phyloP scores from a whole-genome alignment of 2,797 vertebrate genomes.

The Hirundo rustica region DNA sequence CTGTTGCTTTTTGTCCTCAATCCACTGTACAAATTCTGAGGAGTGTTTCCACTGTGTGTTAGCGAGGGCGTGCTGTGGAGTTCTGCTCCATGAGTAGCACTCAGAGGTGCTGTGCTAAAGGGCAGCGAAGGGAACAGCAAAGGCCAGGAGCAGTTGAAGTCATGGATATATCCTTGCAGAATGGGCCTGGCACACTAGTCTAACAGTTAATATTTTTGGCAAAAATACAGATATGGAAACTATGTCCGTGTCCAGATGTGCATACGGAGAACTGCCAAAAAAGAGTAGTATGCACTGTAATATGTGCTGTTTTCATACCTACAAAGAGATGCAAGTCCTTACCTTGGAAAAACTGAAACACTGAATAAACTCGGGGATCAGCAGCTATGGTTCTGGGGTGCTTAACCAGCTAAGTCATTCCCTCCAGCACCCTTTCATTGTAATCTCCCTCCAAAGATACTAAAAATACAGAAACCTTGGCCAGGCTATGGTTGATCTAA shows the following conservation, averaged over 20 bases:
- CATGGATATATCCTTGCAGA: neutral
- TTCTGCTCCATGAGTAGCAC: neutral
- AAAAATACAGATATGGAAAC: conserved; percentile 44
- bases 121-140: neutral
- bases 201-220: conserved; percentile 42
- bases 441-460: conserved; percentile 37
- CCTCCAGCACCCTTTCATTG: conserved; percentile 34
- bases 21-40: neutral
- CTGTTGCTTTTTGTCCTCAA: neutral
- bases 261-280: conserved; percentile 21
- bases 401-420: conserved; percentile 33
- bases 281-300: neutral
- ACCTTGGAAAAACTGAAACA: conserved; percentile 36
- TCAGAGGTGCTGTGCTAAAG: neutral
- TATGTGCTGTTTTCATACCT: neutral
- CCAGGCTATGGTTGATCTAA: conserved; percentile 55
- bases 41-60: neutral
- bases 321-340: neutral
- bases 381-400: neutral
- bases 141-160: conserved; percentile 9
- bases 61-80: neutral
- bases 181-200: neutral
- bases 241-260: conserved; percentile 33
- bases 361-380: conserved; percentile 6
- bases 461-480: conserved; percentile 54